Evolutionary conservation across 2,797 vertebrate genomes (phyloP).

Genomic region (Sebastes kiyomatsui): DNA sequence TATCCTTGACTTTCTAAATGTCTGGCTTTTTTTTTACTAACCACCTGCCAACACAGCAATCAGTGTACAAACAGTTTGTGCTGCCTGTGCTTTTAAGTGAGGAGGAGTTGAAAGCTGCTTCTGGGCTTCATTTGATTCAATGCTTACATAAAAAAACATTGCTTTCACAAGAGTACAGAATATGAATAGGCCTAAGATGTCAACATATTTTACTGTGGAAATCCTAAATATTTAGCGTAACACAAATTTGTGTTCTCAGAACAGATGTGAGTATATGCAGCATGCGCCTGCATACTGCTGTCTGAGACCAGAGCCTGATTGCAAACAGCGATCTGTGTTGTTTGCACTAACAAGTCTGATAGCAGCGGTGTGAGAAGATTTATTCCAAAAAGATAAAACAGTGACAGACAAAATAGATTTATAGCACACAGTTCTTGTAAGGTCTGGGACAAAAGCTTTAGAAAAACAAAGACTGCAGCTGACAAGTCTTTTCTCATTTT

Average conservation of each 20-base stretch:
- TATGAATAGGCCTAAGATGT: not conserved
- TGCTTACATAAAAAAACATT: not conserved
- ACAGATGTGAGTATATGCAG: not conserved
- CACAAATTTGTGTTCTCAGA: not conserved
- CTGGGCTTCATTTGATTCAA: not conserved
- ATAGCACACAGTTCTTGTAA: not conserved
- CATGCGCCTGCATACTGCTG: not conserved
- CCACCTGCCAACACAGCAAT: not conserved
- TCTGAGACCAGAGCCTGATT: not conserved
- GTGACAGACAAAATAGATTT: conserved; percentile 1
- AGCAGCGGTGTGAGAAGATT: not conserved
- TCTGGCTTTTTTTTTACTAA: not conserved
- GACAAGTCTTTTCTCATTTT: conserved; percentile 40
- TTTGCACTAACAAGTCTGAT: not conserved
- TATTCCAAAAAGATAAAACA: not conserved
- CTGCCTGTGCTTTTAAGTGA: not conserved
- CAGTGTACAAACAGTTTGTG: no score
- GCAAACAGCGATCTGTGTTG: not conserved
- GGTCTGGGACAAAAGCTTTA: conserved; percentile 6
- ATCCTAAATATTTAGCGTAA: not conserved
- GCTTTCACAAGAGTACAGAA: not conserved
- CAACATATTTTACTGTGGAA: not conserved
- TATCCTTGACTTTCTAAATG: not conserved
- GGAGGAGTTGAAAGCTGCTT: not conserved
- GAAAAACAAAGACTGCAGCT: conserved; percentile 12